phyloP scores from a whole-genome alignment of 2,113 vertebrate genomes.

The Rissa tridactyla region DNA sequence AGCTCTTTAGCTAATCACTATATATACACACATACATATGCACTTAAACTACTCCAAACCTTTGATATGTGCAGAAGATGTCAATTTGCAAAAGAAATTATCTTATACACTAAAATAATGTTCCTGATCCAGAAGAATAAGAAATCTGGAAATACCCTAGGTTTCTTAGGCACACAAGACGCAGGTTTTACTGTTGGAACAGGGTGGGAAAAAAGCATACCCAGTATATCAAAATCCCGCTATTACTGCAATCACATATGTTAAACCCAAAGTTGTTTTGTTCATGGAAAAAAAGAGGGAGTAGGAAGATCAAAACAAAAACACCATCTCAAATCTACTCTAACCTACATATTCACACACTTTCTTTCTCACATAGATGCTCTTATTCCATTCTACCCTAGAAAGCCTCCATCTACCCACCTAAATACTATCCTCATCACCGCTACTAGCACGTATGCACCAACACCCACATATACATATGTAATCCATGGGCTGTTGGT shows the following conservation, averaged over 20 bases:
- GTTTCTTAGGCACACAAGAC: not conserved
- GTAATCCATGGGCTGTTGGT: not conserved
- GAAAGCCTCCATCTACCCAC: not conserved
- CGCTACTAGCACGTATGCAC: not conserved
- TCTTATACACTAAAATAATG: not conserved
- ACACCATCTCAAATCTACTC: not conserved
- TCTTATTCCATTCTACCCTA: not conserved
- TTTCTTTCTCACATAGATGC: not conserved
- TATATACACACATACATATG: not conserved
- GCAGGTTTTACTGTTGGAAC: not conserved
- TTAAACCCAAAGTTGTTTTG: not conserved
- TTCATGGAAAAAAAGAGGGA: not conserved
- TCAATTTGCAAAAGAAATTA: not conserved
- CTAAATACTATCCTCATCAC: not conserved
- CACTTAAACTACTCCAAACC: not conserved
- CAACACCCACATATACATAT: not conserved
- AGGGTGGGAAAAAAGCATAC: not conserved
- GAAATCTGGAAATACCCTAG: not conserved
- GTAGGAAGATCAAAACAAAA: slow-evolving; percentile 39
- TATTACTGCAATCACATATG: not conserved
- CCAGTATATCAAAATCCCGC: not conserved
- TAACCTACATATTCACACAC: not conserved
- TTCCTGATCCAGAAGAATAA: not conserved
- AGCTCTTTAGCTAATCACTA: not conserved
- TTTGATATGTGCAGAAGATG: not conserved